phyloP scores from a whole-genome alignment of 2,888 invertebrate genomes.

The Myopa tessellatipennis region DNA sequence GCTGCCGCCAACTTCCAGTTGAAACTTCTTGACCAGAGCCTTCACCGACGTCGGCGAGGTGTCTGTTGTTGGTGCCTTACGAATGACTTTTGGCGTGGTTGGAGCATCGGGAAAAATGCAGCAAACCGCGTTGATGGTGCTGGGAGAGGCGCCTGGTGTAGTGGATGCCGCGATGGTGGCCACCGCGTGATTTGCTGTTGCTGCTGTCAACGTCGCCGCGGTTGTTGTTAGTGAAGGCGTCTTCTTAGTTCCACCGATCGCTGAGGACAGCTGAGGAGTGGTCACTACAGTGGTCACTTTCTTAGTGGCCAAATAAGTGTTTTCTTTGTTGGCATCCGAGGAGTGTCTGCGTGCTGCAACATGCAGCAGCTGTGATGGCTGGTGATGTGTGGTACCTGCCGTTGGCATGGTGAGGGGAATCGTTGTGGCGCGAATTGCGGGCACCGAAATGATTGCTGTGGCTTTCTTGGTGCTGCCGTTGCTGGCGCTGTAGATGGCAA shows the following conservation, averaged over 20 bases:
- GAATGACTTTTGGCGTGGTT: constrained; percentile 76
- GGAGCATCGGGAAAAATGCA: constrained; percentile 74
- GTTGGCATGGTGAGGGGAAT: constrained; percentile 52
- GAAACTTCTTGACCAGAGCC: constrained; percentile 68
- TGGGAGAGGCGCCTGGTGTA: constrained; percentile 46
- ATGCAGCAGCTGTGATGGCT: constrained; percentile 50
- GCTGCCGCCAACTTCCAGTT: constrained; percentile 57
- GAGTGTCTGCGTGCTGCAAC: constrained; percentile 55
- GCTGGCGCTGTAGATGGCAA: constrained; percentile 29
- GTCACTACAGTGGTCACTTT: constrained; percentile 50
- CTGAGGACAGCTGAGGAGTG: constrained; percentile 40
- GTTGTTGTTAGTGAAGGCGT: constrained; percentile 41
- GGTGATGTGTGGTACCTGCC: constrained; percentile 47
- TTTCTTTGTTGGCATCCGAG: constrained; percentile 65
- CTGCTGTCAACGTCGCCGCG: constrained; percentile 49
- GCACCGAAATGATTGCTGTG: constrained; percentile 48
- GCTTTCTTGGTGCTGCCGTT: constrained; percentile 39
- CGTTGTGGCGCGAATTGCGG: constrained; percentile 45
- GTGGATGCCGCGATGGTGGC: constrained; percentile 41
- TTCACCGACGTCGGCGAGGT: constrained; percentile 69
- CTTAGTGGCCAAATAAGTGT: constrained; percentile 63
- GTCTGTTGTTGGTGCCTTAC: constrained; percentile 72
- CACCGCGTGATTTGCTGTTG: constrained; percentile 39
- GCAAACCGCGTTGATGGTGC: constrained; percentile 39
- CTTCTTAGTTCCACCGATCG: constrained; percentile 47